These are phyloP conservation scores for Phalacrocorax aristotelis DNA, from an alignment of 2,113 vertebrate genomes.

Conservation along the genomic window DNA sequence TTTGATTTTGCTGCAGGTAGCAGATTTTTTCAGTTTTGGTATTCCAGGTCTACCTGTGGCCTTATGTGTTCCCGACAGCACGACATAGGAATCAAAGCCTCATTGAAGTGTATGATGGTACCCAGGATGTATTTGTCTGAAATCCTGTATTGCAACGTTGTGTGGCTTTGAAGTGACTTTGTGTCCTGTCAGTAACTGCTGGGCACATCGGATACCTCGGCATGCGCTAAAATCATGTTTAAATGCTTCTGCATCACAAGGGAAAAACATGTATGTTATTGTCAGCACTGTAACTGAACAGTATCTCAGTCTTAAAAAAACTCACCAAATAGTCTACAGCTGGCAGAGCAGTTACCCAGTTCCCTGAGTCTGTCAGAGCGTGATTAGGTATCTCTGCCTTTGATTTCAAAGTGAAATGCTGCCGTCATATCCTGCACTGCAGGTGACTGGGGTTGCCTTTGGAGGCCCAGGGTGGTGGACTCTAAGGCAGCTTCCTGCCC, in stretches of 20 bases:
- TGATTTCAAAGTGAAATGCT: not conserved
- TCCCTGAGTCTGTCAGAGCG: not conserved
- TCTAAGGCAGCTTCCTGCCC: not conserved
- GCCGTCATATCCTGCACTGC: not conserved
- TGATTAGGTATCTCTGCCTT: conserved; percentile 17
- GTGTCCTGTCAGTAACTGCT: not conserved
- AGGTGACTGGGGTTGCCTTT: not conserved
- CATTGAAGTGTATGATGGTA: not conserved
- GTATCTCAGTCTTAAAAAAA: not conserved
- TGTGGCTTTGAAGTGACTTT: not conserved
- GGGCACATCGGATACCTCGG: not conserved
- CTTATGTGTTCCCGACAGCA: not conserved
- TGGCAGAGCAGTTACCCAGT: not conserved
- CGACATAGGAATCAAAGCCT: not conserved
- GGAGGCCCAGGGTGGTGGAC: not conserved
- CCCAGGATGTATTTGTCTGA: not conserved
- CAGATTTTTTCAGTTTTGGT: not conserved
- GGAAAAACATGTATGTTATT: not conserved
- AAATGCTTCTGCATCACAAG: not conserved
- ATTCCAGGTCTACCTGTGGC: not conserved
- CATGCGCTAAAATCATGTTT: fast-evolving
- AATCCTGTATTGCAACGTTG: not conserved
- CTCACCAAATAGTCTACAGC: not conserved
- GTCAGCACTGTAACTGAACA: not conserved
- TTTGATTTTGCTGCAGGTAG: not conserved